Conservation (phyloP, 2,888 invertebrate genomes). For the Yponomeuta malinellus region DNA sequence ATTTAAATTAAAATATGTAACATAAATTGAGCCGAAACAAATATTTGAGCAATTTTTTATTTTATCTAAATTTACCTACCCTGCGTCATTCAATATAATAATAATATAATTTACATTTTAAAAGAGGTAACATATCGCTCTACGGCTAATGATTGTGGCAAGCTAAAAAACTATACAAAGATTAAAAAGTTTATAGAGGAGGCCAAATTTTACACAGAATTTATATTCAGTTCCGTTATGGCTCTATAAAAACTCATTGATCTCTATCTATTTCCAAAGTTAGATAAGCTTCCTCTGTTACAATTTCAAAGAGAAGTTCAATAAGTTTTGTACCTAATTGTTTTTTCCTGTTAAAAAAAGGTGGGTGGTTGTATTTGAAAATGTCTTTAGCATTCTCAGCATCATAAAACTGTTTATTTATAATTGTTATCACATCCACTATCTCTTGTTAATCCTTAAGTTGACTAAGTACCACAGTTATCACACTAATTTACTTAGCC, state of each 20-base stretch:
- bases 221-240: no score
- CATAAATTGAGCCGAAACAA: conserved; percentile 7
- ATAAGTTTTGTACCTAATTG: conserved; percentile 7
- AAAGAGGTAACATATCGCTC: conserved; percentile 8
- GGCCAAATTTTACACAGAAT: no score
- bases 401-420: not conserved
- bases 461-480: conserved; percentile 40
- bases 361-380: not conserved
- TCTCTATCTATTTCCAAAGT: not conserved
- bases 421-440: conserved; percentile 36
- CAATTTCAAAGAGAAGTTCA: not conserved
- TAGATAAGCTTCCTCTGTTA: not conserved
- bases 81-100: not conserved
- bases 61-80: not conserved
- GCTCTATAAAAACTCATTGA: no score
- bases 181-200: not conserved
- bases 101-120: not conserved
- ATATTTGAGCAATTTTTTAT: conserved; percentile 5
- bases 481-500: conserved; percentile 27
- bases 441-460: conserved; percentile 24
- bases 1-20: not conserved
- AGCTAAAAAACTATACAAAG: not conserved
- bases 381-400: not conserved
- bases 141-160: not conserved
- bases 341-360: not conserved